Conservation (phyloP, 2,797 vertebrate genomes). For the Poecilia wingei region DNA sequence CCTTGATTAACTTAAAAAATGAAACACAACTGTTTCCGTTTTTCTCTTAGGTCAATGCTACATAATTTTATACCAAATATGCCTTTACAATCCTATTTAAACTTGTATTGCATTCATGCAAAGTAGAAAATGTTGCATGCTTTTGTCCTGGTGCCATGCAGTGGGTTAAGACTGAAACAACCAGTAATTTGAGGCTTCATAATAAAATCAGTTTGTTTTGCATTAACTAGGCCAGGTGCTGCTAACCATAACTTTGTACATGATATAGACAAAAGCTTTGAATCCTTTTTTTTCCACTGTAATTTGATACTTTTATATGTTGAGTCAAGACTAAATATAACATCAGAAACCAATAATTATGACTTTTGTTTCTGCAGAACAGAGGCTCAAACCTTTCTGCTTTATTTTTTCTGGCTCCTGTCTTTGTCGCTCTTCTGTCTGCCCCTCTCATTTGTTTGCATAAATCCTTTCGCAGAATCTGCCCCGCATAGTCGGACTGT, state of each 20-base stretch:
- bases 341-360: conserved; percentile 61
- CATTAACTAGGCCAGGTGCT: not conserved
- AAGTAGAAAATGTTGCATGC: not conserved
- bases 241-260: not conserved
- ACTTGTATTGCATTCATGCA: not conserved
- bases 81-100: not conserved
- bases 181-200: not conserved
- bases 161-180: not conserved
- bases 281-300: conserved; percentile 47
- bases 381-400: conserved; percentile 22
- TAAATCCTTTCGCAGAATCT: conserved; percentile 29
- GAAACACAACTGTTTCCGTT: not conserved
- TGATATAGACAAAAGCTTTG: conserved; percentile 17
- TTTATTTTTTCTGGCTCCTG: conserved; percentile 24
- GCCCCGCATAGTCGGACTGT: not conserved
- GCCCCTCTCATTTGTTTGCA: conserved; percentile 46
- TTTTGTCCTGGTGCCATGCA: not conserved
- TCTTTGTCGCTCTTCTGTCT: conserved; percentile 14
- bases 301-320: conserved; percentile 46
- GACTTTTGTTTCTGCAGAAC: conserved; percentile 55
- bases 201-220: not conserved
- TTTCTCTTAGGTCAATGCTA: not conserved
- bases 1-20: not conserved
- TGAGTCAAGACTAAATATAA: conserved; percentile 69
- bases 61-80: not conserved